phyloP scores from a whole-genome alignment of 35 echinoderm and acorn worm species.

The Ophiothrix spiculata region DNA sequence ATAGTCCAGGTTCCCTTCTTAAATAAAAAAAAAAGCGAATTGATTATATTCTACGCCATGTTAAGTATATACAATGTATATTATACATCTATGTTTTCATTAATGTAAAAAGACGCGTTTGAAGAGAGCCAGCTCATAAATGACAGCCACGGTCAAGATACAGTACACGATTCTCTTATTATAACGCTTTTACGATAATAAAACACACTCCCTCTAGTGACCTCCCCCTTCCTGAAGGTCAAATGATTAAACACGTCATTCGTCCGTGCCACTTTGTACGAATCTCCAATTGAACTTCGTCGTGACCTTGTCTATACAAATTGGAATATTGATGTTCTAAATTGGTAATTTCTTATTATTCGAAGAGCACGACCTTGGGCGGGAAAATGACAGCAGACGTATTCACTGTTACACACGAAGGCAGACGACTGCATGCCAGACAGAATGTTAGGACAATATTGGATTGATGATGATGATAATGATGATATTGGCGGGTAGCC shows the following conservation, averaged over 20 bases:
- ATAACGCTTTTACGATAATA: not conserved
- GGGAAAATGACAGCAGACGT: constrained; percentile 14
- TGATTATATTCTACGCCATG: no score
- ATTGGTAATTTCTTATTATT: constrained; percentile 1
- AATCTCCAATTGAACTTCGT: not conserved
- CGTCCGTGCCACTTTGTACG: not conserved
- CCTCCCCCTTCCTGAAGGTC: not conserved
- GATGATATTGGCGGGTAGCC: constrained; percentile 11
- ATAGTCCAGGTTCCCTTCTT: no score
- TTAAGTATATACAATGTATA: no score
- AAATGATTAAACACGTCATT: not conserved
- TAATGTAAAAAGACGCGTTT: not conserved
- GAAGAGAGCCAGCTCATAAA: not conserved
- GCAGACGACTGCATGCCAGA: constrained; percentile 5
- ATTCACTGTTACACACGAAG: constrained; percentile 5
- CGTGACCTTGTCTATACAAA: not conserved
- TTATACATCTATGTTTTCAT: no score
- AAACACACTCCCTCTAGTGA: not conserved
- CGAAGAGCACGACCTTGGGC: constrained; percentile 10
- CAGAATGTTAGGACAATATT: constrained; percentile 1
- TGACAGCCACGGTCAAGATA: not conserved
- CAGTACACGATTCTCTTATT: not conserved
- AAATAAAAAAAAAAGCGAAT: no score
- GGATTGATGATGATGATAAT: constrained; percentile 13
- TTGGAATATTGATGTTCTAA: constrained; percentile 10